These are phyloP conservation scores for Teleiodes luculella DNA, from an alignment of 2,888 invertebrate genomes.

Conservation along the genomic window DNA sequence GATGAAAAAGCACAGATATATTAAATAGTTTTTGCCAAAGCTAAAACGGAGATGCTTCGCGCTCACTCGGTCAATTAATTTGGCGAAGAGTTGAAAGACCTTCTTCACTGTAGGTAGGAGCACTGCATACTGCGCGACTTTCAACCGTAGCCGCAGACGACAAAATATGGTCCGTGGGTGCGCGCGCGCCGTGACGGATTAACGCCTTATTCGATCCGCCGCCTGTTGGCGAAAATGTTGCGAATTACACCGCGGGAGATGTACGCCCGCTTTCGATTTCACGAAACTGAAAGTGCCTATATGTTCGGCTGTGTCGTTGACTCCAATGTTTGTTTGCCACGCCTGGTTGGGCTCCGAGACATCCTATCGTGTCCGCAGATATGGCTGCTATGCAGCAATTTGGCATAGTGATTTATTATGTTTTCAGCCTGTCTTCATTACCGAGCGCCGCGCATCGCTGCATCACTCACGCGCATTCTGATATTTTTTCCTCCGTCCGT, in stretches of 20 bases:
- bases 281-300: constrained; percentile 73
- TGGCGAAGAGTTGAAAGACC: too few relatives aligned
- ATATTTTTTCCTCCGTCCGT: constrained; percentile 23
- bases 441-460: constrained; percentile 47
- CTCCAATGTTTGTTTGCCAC: constrained; percentile 74
- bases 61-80: too few relatives aligned
- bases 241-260: constrained; percentile 55
- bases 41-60: too few relatives aligned
- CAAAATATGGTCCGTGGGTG: constrained; percentile 54
- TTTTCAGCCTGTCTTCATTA: constrained; percentile 52
- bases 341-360: constrained; percentile 57
- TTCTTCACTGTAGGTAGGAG: too few relatives aligned
- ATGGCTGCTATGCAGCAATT: constrained; percentile 58
- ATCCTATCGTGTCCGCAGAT: constrained; percentile 55
- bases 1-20: too few relatives aligned
- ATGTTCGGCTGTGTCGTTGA: constrained; percentile 76
- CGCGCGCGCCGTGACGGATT: constrained; percentile 60
- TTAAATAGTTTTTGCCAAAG: too few relatives aligned
- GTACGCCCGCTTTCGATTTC: constrained; percentile 64
- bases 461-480: constrained; percentile 21
- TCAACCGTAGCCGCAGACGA: constrained; percentile 20
- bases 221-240: constrained; percentile 65
- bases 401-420: constrained; percentile 60
- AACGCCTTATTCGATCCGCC: constrained; percentile 62
- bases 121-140: constrained; percentile 20